Conservation (phyloP, 2,797 vertebrate species). For the Macropodus opercularis region DNA sequence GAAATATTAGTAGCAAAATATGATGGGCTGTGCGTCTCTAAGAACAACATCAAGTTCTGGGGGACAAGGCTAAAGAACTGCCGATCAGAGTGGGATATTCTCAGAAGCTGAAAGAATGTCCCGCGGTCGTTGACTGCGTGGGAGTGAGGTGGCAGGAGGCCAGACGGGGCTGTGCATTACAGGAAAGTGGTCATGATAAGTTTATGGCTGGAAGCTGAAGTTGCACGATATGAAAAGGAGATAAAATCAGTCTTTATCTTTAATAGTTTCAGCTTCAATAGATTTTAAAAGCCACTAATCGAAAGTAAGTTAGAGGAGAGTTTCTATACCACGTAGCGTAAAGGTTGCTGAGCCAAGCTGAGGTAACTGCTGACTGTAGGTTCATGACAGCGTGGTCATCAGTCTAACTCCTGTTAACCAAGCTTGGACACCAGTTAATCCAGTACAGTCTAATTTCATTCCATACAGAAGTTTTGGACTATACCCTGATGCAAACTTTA, state of each 20-base stretch:
- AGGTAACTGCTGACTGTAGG: too few species aligned
- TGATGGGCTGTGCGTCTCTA: neutral
- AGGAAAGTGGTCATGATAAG: neutral
- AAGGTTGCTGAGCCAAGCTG: neutral
- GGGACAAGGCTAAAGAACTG: constrained; percentile 39
- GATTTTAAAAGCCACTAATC: too few species aligned
- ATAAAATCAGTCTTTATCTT: neutral
- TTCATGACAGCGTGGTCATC: neutral
- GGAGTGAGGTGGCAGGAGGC: constrained; percentile 42
- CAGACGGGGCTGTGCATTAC: constrained; percentile 17
- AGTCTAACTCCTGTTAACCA: neutral
- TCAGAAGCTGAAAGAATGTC: constrained; percentile 67
- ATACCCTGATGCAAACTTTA: neutral
- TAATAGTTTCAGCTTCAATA: too few species aligned
- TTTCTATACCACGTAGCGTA: neutral
- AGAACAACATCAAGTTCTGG: neutral
- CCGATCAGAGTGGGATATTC: constrained; percentile 66
- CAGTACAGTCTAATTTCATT: too few species aligned
- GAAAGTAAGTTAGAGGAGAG: neutral
- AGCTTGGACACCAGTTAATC: too few species aligned
- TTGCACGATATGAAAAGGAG: neutral
- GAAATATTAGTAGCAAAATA: constrained; percentile 27
- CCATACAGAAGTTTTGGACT: too few species aligned
- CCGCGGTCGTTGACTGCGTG: constrained; percentile 34
- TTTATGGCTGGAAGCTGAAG: neutral